Conservation (phyloP, 2,888 invertebrate genomes). For the Sericinus montela region DNA sequence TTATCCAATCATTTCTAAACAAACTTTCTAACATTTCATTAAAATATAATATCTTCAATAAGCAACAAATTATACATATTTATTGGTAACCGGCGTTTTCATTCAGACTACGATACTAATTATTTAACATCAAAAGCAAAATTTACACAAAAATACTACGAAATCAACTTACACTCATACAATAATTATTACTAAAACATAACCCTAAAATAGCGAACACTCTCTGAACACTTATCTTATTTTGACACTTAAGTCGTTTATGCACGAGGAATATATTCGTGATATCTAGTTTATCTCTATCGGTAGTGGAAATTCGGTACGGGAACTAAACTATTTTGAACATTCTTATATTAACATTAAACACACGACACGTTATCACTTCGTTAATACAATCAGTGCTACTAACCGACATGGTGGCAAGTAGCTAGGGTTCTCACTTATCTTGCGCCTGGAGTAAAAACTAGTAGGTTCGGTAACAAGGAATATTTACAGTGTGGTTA, state of each 20-base stretch:
- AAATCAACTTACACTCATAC: constrained; percentile 63
- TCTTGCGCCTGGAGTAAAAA: constrained; percentile 21
- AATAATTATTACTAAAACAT: constrained; percentile 41
- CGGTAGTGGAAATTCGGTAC: constrained; percentile 74
- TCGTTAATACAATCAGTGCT: constrained; percentile 48
- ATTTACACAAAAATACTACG: constrained; percentile 62
- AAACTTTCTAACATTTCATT: constrained; percentile 71
- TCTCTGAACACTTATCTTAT: constrained; percentile 60
- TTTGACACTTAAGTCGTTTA: constrained; percentile 44
- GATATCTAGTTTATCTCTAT: constrained; percentile 52
- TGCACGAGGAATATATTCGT: constrained; percentile 54
- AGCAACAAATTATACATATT: constrained; percentile 75
- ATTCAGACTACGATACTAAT: constrained; percentile 76
- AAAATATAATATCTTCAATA: constrained; percentile 73
- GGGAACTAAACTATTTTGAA: constrained; percentile 47
- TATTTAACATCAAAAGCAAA: constrained; percentile 68
- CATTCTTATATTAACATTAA: constrained; percentile 66
- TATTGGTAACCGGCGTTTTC: constrained; percentile 79
- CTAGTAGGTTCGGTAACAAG: constrained; percentile 19
- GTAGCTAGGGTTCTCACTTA: constrained; percentile 19
- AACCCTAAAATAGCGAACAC: constrained; percentile 68
- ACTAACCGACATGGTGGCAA: constrained; percentile 52
- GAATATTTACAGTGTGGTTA: constrained; percentile 8
- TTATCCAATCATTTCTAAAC: constrained; percentile 55
- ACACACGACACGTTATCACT: constrained; percentile 64